Base-by-base conservation (phyloP, 35 echinoderm and acorn worm species). In the Acanthaster planci region DNA sequence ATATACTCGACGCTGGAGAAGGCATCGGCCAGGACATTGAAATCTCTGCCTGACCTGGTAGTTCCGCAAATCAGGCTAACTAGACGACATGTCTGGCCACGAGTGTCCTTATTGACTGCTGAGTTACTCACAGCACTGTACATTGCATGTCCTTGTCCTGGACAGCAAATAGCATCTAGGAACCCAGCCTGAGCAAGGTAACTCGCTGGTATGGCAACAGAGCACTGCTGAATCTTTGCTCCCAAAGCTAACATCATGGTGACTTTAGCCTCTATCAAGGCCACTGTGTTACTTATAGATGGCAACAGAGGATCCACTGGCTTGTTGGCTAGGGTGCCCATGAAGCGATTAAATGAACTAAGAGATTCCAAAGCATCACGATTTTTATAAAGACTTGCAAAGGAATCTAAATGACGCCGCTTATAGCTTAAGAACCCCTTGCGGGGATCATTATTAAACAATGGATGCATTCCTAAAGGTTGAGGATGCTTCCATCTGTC, bases 131-230 rank as follows among this genome's bases (percentile, higher is more conserved):
- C 56, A 37, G 81, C 81, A 60, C 18, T 59, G 52, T 83, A 83
- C 7, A 83, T 37, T 23, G 53, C 52, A 83, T 23, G 51, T 8
- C 51, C n/a, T 18, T 79, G 31, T 12, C 18, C 32, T 58, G 40
- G 23, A 39, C 18, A 83, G 37, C 87, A 90, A 7, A 90, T 7
- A 7, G 51, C 79, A 52, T 90, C 87, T 5, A 76, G 72, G 51
- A 84, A 90, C 0, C 22, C 67, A 40, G 82, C 30, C 51, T 90
- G 87, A 15, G 87, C 79, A 51, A 83, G 64, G 80, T 90, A 90
- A 51, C 87, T 90, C 32, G 87, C 87, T 32, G 87, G 87, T 7
- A 90, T 36, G 55, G 82, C 47, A 55, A 90, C 67, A 37, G 81
- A 0, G 14, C 60, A 37, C 26, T 7, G 40, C 9, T 72, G 31